Evolutionary conservation across 2,113 vertebrate genomes (phyloP).

Genomic region (Otus sunia): DNA sequence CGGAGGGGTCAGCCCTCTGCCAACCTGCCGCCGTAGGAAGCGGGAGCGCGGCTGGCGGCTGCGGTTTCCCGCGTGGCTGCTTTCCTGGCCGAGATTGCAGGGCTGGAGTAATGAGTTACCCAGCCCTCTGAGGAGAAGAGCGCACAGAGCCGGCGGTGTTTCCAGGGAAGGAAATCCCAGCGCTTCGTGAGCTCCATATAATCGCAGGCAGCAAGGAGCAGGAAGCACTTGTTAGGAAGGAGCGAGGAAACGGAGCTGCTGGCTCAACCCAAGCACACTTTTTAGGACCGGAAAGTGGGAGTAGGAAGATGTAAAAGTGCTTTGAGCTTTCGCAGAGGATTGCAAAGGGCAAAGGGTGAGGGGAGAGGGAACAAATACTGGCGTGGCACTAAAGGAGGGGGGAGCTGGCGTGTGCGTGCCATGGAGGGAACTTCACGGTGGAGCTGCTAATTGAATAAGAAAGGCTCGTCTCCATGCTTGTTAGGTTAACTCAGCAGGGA

Average conservation of each 20-base stretch:
- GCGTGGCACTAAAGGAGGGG: neutral
- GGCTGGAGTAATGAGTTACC: neutral
- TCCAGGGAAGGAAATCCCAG: conserved; percentile 74
- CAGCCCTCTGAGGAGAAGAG: neutral
- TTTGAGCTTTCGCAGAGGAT: conserved; percentile 15
- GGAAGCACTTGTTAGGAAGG: conserved; percentile 70
- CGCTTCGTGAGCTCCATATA: conserved; percentile 1
- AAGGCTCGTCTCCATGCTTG: conserved; percentile 26
- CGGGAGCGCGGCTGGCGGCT: neutral
- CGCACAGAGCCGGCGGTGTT: neutral
- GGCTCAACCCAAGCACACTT: conserved; percentile 30
- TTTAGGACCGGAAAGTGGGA: conserved; percentile 73
- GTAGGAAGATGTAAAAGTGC: conserved; percentile 37
- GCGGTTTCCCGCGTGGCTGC: neutral
- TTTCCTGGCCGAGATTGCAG: neutral
- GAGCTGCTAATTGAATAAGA: conserved; percentile 35
- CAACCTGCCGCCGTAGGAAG: neutral
- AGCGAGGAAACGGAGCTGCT: conserved; percentile 37
- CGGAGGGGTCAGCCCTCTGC: neutral
- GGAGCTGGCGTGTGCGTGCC: neutral
- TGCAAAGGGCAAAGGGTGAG: conserved; percentile 30
- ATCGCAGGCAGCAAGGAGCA: conserved; percentile 42
- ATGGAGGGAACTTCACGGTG: neutral
- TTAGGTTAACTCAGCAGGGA: conserved; percentile 54
- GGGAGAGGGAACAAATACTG: conserved; percentile 1